These are phyloP conservation scores for Catocala nupta DNA, from an alignment of 2,888 invertebrate genomes.

Conservation along the genomic window DNA sequence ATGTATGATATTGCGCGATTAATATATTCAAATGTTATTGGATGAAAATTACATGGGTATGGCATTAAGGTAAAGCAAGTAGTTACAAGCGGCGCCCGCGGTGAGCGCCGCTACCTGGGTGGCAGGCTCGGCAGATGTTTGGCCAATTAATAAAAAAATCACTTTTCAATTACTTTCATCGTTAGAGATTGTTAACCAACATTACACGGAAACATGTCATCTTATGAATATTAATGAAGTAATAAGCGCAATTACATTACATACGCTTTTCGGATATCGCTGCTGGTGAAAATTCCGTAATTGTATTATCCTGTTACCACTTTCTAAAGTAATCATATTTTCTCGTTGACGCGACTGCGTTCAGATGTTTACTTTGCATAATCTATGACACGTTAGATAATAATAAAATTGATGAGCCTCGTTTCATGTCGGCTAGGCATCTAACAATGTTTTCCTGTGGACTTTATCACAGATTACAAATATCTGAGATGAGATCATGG, in stretches of 20 bases:
- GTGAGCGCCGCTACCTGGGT: constrained; percentile 62
- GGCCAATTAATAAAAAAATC: constrained; percentile 67
- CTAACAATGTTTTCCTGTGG: too few relatives aligned
- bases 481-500: too few relatives aligned
- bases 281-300: constrained; percentile 31
- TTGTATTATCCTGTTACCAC: constrained; percentile 11
- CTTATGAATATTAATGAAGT: constrained; percentile 70
- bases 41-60: constrained; percentile 60
- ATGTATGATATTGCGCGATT: constrained; percentile 57
- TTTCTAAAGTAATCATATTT: too few relatives aligned
- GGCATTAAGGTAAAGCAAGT: constrained; percentile 42
- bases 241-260: constrained; percentile 25
- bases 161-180: constrained; percentile 72
- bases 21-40: constrained; percentile 57
- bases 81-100: constrained; percentile 35
- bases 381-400: too few relatives aligned
- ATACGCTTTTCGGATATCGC: not conserved
- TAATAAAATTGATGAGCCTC: too few relatives aligned
- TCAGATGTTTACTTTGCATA: too few relatives aligned
- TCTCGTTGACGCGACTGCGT: too few relatives aligned
- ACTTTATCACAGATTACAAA: too few relatives aligned
- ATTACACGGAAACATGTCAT: constrained; percentile 62
- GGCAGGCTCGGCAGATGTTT: constrained; percentile 67
- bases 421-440: too few relatives aligned
- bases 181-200: constrained; percentile 65